Base-by-base conservation (phyloP, 92 coral and sea anemone species). In the Siderastrea siderea region DNA sequence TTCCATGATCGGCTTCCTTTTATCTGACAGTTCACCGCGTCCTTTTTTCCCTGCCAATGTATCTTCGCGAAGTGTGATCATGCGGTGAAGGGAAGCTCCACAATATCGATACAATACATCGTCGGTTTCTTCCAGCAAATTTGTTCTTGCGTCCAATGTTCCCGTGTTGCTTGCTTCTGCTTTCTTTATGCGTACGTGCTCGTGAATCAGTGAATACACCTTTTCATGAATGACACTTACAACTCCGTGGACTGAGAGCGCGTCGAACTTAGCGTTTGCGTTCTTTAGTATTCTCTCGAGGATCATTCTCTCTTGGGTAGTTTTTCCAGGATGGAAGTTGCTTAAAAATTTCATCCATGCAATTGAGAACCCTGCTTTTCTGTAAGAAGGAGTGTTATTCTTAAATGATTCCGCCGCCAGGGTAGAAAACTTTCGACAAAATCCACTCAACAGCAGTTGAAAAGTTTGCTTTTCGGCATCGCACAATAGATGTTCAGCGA, bases 11-110 rank as follows among this genome's bases (percentile, higher is more conserved):
- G 51, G 81, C 50, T 65, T 73, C 47, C 88, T 58, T 49, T 46
- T 10, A 11, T 6, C 49, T 7, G 86, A 52, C 53, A 87, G 45
- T 6, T 78, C 69, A 10, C 68, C 26, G 8, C 78, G 61, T 47
- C 72, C 78, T 57, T 77, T 77, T 19, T 79, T 80, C 12, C 75
- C 58, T 3, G 48, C 47, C 50, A 77, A 19, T 2, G 85, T 89
- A 17, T 89, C 88, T 59, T 49, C 6, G 19, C 82, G 14, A 2
- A 90, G 83, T 51, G 69, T 90, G 2, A 90, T 90, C 87, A 90
- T 90, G 5, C 49, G 66, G 13, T 84, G 59, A 4, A 90, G 82
- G 38, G 90, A 68, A 8, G 86, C 86, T 46, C 90, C 93, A 75
- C 87, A 69, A 66, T 73, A 90, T 3, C 87, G 53, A 55, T 59